Percentiles rank a stretch among this genome's conserved stretches.
Evolutionary conservation across 1,140 invertebrate genomes (phyloP).

Genomic region (Penaeus vannamei): DNA sequence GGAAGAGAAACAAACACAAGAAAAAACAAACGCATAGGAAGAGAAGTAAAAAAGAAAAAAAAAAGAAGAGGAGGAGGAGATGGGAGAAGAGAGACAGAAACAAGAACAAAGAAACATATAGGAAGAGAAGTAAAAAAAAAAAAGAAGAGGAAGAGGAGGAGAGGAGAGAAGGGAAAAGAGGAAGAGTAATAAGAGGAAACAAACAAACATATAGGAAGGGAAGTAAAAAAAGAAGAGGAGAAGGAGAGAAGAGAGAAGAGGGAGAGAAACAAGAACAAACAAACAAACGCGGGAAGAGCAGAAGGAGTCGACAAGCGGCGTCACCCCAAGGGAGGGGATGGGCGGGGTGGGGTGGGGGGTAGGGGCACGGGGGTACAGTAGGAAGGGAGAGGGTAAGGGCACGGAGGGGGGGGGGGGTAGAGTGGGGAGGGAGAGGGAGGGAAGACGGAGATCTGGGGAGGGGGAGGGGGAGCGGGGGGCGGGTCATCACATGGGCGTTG

Average conservation of each 20-base stretch:
- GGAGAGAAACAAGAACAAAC: background rate
- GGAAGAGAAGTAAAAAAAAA: no score
- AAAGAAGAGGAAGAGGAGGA: background rate
- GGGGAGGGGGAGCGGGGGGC: constrained; percentile 16
- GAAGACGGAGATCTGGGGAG: background rate
- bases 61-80: no score
- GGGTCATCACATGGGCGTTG: constrained; percentile 51
- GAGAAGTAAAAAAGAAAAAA: no score
- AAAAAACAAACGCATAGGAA: no score
- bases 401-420: no score
- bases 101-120: no score
- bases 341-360: background rate
- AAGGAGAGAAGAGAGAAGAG: background rate
- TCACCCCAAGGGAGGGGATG: no score
- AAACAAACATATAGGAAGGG: background rate
- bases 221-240: background rate
- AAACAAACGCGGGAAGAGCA: background rate
- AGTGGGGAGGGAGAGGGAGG: background rate
- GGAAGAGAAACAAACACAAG: no score
- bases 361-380: no score
- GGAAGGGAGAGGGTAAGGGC: background rate
- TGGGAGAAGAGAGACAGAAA: no score
- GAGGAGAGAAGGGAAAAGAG: background rate
- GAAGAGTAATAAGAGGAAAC: background rate
- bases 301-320: no score